Evolutionary conservation across 2,888 invertebrate species (phyloP).

Genomic region (Xylophagus ater): DNA sequence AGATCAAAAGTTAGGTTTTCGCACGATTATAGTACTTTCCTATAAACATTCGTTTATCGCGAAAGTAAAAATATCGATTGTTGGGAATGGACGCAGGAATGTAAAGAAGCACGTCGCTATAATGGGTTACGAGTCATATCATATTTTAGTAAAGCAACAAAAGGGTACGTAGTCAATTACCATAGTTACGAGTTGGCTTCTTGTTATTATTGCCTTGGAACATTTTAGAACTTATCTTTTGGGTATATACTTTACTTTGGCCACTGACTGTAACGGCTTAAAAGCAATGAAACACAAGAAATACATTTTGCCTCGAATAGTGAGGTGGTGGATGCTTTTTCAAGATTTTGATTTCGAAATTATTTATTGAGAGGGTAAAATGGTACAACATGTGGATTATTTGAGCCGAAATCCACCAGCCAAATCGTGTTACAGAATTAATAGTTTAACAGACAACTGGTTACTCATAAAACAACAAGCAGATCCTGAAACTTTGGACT

Average conservation of each 20-base stretch:
- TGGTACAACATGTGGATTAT: neutral
- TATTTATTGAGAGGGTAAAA: neutral
- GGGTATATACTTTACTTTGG: neutral
- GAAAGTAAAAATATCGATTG: no score
- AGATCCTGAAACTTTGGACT: neutral
- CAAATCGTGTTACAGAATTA: neutral
- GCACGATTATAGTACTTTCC: no score
- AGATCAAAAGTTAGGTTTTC: no score
- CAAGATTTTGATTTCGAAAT: neutral
- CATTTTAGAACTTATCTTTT: slow-evolving; percentile 1
- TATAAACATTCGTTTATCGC: no score
- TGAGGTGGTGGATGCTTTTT: neutral
- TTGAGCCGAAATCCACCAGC: neutral
- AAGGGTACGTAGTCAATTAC: neutral
- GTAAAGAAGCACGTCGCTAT: neutral
- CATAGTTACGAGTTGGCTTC: no score
- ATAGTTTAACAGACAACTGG: neutral
- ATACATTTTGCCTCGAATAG: neutral
- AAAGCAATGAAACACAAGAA: neutral
- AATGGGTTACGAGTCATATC: neutral
- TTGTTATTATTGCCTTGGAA: neutral
- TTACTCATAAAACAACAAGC: neutral
- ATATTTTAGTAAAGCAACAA: neutral
- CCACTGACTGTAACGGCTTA: neutral
- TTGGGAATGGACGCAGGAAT: neutral